Evolutionary conservation across 1,140 invertebrate genomes (phyloP).

Genomic region (Mamestra configurata): DNA sequence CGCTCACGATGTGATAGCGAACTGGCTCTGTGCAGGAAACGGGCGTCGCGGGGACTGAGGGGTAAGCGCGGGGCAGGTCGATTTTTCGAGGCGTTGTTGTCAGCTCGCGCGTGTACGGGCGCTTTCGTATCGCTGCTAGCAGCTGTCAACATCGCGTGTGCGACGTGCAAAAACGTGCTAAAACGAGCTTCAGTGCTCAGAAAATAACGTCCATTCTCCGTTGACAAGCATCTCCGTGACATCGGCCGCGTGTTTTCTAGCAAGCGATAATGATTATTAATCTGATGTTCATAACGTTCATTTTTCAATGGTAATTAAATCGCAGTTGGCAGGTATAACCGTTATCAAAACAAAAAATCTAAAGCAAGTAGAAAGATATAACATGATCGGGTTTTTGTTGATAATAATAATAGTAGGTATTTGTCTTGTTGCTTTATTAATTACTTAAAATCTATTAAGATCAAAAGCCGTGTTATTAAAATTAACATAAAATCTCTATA

Average conservation of each 20-base stretch:
- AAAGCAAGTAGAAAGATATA: too few relatives aligned
- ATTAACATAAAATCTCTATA: too few relatives aligned
- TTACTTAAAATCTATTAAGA: too few relatives aligned
- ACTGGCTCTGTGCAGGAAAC: neutral
- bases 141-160: neutral
- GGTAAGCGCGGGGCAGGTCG: neutral
- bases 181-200: neutral
- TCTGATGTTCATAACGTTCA: neutral
- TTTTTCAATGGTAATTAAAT: neutral
- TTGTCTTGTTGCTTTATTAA: too few relatives aligned
- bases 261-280: neutral
- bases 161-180: neutral
- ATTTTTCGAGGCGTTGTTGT: neutral
- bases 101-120: slow-evolving; percentile 16
- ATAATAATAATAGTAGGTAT: too few relatives aligned
- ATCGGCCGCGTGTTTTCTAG: too few relatives aligned
- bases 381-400: too few relatives aligned
- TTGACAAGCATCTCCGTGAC: neutral
- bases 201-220: neutral
- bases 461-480: too few relatives aligned
- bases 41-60: neutral
- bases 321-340: too few relatives aligned
- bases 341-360: too few relatives aligned
- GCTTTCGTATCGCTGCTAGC: neutral
- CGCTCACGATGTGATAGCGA: neutral